phyloP scores from a whole-genome alignment of 2,113 vertebrate species.

The Excalfactoria chinensis region DNA sequence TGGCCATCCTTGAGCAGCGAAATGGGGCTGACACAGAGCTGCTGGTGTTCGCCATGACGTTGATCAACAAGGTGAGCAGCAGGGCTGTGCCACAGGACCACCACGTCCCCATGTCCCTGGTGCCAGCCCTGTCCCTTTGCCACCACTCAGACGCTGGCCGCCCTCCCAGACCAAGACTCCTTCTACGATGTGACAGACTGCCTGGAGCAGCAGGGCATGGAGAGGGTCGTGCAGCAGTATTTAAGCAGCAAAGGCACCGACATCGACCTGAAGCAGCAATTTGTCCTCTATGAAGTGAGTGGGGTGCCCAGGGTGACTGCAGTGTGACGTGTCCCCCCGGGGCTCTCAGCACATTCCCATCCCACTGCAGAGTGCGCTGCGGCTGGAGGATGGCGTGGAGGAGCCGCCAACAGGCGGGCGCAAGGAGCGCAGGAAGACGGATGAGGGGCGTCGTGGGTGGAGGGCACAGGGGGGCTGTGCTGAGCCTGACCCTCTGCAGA shows the following conservation, averaged over 20 bases:
- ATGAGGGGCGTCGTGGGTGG: constrained; percentile 84
- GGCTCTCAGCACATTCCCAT: background rate
- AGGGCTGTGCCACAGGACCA: background rate
- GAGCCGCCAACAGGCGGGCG: constrained; percentile 74
- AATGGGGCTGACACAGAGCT: constrained; percentile 89
- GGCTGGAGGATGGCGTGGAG: constrained; percentile 86
- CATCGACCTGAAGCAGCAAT: constrained; percentile 86
- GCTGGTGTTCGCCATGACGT: constrained; percentile 88
- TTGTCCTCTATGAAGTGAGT: constrained; percentile 87
- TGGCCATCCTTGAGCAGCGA: constrained; percentile 87
- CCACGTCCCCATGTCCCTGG: background rate
- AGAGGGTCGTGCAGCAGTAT: constrained; percentile 85
- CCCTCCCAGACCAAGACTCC: constrained; percentile 94
- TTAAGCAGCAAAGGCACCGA: constrained; percentile 81
- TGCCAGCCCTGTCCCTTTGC: background rate
- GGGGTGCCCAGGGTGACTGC: background rate
- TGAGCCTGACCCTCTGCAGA: constrained; percentile 1
- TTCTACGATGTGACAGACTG: constrained; percentile 95
- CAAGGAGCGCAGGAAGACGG: constrained; percentile 88
- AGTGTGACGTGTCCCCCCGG: background rate
- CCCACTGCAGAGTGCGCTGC: constrained; percentile 81
- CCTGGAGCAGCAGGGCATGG: constrained; percentile 93
- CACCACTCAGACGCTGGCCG: constrained; percentile 83
- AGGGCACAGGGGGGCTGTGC: constrained; percentile 75
- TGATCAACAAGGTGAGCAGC: constrained; percentile 92